Evolutionary conservation across 2,113 vertebrate species (phyloP).

Genomic region (Phaethon lepturus): DNA sequence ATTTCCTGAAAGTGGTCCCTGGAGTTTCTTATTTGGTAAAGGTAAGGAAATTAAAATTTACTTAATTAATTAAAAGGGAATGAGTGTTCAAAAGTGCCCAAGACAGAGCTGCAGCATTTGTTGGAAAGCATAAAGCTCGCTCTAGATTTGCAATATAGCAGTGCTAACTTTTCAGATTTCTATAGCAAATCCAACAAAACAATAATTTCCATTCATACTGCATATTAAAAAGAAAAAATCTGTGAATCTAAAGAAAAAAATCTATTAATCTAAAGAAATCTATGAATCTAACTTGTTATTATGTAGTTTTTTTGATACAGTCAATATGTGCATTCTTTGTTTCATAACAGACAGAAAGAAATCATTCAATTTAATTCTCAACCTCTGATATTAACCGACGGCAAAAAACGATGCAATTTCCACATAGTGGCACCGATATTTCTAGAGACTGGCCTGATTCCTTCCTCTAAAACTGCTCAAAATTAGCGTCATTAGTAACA

Average conservation of each 20-base stretch:
- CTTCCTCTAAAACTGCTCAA: not conserved
- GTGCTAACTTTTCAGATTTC: not conserved
- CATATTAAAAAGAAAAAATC: not conserved
- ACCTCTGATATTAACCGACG: not conserved
- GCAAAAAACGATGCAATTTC: not conserved
- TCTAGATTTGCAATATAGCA: not conserved
- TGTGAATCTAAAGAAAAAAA: not conserved
- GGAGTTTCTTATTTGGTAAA: conserved; percentile 6
- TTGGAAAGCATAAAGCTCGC: not conserved
- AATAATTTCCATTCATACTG: not conserved
- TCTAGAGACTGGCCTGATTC: not conserved
- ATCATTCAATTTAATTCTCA: not conserved
- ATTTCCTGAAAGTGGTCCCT: not conserved
- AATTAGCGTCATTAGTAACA: not conserved
- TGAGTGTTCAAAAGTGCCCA: not conserved
- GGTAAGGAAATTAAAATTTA: conserved; percentile 14
- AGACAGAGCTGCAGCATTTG: not conserved
- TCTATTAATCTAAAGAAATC: not conserved
- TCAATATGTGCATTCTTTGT: not conserved
- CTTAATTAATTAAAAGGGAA: conserved; percentile 16
- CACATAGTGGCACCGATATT: not conserved
- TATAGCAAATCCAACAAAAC: not conserved
- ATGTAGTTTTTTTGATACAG: not conserved
- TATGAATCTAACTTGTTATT: not conserved
- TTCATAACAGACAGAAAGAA: not conserved